Percentiles rank a stretch among this genome's conserved stretches.
These are phyloP conservation scores for Clunio marinus DNA, from an alignment of 2,888 invertebrate species.

Conservation along the genomic window DNA sequence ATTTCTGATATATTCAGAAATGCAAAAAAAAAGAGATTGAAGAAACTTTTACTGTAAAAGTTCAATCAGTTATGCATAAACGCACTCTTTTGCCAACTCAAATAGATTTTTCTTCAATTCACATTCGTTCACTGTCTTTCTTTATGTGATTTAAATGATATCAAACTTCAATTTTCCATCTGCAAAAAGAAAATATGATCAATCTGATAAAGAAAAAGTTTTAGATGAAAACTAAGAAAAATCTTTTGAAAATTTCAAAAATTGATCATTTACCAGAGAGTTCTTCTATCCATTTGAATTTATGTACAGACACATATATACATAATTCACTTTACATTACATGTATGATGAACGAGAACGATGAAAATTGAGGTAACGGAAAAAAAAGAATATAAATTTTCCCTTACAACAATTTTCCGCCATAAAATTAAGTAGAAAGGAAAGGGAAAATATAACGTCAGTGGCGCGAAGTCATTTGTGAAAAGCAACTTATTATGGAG, in stretches of 20 bases:
- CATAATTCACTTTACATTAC: background rate
- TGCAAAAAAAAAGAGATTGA: background rate
- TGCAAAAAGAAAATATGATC: too few species aligned
- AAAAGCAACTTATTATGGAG: background rate
- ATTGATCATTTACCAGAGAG: too few species aligned
- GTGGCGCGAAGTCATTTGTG: background rate
- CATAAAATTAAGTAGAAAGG: background rate
- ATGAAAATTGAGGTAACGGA: too few species aligned
- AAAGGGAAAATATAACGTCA: too few species aligned
- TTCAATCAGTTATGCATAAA: conserved; percentile 1
- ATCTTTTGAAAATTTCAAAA: too few species aligned
- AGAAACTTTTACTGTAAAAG: background rate
- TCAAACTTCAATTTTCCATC: too few species aligned
- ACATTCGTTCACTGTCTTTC: too few species aligned
- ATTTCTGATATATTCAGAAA: background rate
- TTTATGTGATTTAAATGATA: too few species aligned
- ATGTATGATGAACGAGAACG: background rate
- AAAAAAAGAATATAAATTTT: background rate
- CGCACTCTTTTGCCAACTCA: background rate
- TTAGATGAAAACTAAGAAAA: too few species aligned
- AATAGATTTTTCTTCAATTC: background rate
- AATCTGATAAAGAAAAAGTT: too few species aligned
- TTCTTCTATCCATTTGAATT: background rate
- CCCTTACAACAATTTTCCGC: background rate
- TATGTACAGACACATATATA: background rate